Evolutionary conservation across 2,888 invertebrate genomes (phyloP).

Genomic region (Harpalus rubripes): DNA sequence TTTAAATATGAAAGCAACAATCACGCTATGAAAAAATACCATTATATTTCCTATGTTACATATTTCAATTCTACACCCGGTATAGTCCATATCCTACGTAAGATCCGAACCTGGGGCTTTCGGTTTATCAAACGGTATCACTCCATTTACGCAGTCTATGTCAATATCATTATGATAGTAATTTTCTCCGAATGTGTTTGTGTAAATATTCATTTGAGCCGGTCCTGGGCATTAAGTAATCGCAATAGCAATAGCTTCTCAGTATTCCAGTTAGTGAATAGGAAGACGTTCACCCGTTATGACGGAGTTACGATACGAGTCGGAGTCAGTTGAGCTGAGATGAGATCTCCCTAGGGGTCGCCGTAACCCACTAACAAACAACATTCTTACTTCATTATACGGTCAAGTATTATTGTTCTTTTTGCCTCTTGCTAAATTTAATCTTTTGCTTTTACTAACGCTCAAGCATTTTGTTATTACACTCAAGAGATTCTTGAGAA

Average conservation of each 20-base stretch:
- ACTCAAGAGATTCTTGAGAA: background rate
- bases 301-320: constrained; percentile 6
- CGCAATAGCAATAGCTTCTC: constrained; percentile 24
- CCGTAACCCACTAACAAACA: constrained; percentile 35
- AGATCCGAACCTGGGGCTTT: too few relatives aligned
- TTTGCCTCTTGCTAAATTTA: background rate
- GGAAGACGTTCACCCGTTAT: constrained; percentile 50
- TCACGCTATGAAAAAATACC: too few relatives aligned
- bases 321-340: constrained; percentile 7
- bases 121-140: too few relatives aligned
- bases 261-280: constrained; percentile 38
- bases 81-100: too few relatives aligned
- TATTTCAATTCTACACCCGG: too few relatives aligned
- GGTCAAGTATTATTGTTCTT: constrained; percentile 42
- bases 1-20: too few relatives aligned
- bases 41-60: too few relatives aligned
- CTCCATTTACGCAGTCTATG: too few relatives aligned
- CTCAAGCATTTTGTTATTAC: background rate
- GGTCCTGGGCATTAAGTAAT: constrained; percentile 34
- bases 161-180: too few relatives aligned
- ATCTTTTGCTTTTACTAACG: too few relatives aligned
- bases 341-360: constrained; percentile 52
- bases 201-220: background rate
- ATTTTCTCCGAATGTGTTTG: too few relatives aligned
- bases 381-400: constrained; percentile 41